Evolutionary conservation across 1,140 invertebrate genomes (phyloP).

Genomic region (Heliconius himera): DNA sequence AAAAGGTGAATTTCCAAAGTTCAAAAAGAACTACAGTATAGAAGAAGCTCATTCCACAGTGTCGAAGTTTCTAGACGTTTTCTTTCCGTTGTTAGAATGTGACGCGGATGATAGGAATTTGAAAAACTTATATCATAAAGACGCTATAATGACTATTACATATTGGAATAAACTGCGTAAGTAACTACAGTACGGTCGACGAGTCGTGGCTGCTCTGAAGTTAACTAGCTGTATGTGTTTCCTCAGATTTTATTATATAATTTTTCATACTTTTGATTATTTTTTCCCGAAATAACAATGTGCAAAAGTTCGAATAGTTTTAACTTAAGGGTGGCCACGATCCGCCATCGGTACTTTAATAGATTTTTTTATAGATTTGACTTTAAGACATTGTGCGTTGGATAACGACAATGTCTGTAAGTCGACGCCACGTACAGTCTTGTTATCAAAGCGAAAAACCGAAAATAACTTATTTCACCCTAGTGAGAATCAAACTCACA

Average conservation of each 20-base stretch:
- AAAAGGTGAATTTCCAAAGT: conserved; percentile 48
- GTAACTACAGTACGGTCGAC: conserved; percentile 32
- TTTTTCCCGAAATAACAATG: too few species aligned
- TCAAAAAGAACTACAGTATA: conserved; percentile 53
- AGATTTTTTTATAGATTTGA: too few species aligned
- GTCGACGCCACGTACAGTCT: too few species aligned
- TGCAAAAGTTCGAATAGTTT: too few species aligned
- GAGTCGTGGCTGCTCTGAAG: too few species aligned
- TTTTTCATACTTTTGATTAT: not conserved
- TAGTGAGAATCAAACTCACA: not conserved
- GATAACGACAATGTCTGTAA: too few species aligned
- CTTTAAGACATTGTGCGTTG: too few species aligned
- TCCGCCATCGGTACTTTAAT: too few species aligned
- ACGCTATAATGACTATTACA: conserved; percentile 60
- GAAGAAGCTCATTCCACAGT: conserved; percentile 47
- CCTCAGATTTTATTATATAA: not conserved
- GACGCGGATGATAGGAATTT: conserved; percentile 27
- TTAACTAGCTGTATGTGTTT: too few species aligned
- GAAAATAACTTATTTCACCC: too few species aligned
- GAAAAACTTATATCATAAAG: conserved; percentile 54
- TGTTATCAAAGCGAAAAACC: too few species aligned
- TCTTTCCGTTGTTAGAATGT: conserved; percentile 62
- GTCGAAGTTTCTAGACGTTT: conserved; percentile 66
- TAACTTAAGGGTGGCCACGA: too few species aligned
- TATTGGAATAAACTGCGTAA: conserved; percentile 58